phyloP scores from a whole-genome alignment of 2,888 invertebrate species.

The Epistrophe grossulariae region DNA sequence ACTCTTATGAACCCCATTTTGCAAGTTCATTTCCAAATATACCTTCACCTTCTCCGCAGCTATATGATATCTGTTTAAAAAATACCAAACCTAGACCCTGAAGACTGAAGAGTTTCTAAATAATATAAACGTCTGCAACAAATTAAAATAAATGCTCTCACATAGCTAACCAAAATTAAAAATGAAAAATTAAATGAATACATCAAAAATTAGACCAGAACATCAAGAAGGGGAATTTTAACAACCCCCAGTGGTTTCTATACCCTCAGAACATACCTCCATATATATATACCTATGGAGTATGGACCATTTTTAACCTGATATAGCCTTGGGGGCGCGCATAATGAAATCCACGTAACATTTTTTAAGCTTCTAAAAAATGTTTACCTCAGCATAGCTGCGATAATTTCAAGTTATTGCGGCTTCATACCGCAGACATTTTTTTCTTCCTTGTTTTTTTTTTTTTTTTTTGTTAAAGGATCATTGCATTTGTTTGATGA shows the following conservation, averaged over 20 bases:
- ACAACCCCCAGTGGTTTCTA: slow-evolving; percentile 24
- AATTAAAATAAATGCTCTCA: slow-evolving; percentile 66
- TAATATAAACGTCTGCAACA: slow-evolving; percentile 4
- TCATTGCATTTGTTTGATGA: slow-evolving; percentile 47
- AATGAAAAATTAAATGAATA: slow-evolving; percentile 69
- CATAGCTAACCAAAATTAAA: slow-evolving; percentile 58
- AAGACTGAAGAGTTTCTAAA: slow-evolving; percentile 5
- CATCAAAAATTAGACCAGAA: slow-evolving; percentile 61
- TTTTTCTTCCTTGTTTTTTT: neutral
- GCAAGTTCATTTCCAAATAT: neutral
- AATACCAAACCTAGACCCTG: slow-evolving; percentile 16
- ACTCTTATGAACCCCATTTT: neutral
- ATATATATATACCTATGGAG: too few relatives aligned
- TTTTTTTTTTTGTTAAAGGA: slow-evolving; percentile 9
- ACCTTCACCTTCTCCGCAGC: neutral
- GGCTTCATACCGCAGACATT: slow-evolving; percentile 56
- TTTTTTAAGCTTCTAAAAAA: slow-evolving; percentile 35
- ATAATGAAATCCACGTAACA: slow-evolving; percentile 27
- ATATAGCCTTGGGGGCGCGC: neutral
- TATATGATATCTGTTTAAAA: neutral
- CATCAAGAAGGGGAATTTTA: neutral
- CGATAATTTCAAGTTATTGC: slow-evolving; percentile 73
- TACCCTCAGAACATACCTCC: slow-evolving; percentile 1
- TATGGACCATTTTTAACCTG: neutral
- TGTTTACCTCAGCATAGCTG: slow-evolving; percentile 65